These are phyloP conservation scores for Rhyacichthys aspro DNA, from an alignment of 2,797 vertebrate species.

Conservation along the genomic window DNA sequence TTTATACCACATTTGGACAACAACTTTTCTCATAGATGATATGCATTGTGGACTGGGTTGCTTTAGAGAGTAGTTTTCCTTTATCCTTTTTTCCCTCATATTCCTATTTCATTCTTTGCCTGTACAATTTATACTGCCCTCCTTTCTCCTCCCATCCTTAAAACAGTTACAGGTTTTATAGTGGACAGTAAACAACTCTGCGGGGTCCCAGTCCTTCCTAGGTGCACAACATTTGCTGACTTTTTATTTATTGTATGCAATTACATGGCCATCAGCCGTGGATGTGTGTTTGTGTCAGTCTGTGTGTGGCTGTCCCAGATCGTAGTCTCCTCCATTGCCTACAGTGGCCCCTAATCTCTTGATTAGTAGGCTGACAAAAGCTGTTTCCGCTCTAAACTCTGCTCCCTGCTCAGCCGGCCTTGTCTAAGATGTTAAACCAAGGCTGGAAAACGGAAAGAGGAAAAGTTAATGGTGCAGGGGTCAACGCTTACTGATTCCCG, in stretches of 20 bases:
- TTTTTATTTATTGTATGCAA: slow-evolving; percentile 64
- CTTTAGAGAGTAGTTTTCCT: no score
- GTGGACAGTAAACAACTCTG: slow-evolving; percentile 73
- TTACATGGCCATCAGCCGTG: slow-evolving; percentile 70
- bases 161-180: slow-evolving; percentile 74
- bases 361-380: slow-evolving; percentile 79
- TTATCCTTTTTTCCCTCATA: slow-evolving; percentile 25
- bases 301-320: slow-evolving; percentile 65
- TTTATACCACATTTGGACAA: no score
- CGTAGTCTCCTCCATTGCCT: slow-evolving; percentile 69
- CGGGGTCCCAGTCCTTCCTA: slow-evolving; percentile 43
- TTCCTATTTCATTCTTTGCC: slow-evolving; percentile 15
- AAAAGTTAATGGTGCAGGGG: slow-evolving; percentile 55
- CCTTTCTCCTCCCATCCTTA: slow-evolving; percentile 49
- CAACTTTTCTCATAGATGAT: no score
- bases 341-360: slow-evolving; percentile 79
- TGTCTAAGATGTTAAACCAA: slow-evolving; percentile 62
- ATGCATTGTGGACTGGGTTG: no score
- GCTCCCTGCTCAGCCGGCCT: slow-evolving; percentile 62
- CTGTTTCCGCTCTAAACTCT: slow-evolving; percentile 66
- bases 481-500: slow-evolving; percentile 43
- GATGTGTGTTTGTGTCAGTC: slow-evolving; percentile 73
- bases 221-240: slow-evolving; percentile 29
- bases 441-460: slow-evolving; percentile 41
- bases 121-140: slow-evolving; percentile 41